Evolutionary conservation across 2,888 invertebrate genomes (phyloP).

Genomic region (Netelia melanura): DNA sequence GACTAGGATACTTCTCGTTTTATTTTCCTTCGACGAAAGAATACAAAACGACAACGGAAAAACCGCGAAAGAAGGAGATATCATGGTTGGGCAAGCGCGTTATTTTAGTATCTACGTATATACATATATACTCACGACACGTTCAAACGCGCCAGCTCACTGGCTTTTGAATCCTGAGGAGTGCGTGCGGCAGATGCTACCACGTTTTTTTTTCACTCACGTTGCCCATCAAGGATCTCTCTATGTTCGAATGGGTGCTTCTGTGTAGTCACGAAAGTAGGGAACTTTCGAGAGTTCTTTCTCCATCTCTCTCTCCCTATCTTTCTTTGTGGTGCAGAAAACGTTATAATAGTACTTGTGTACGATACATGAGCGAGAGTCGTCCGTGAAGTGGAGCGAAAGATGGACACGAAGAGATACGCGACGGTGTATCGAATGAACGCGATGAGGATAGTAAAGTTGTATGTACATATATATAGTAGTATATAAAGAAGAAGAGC

Average conservation of each 20-base stretch:
- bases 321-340: background rate
- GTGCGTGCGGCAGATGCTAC: slow-evolving; percentile 50
- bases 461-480: slow-evolving; percentile 14
- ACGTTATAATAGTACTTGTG: slow-evolving; percentile 44
- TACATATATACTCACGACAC: slow-evolving; percentile 22
- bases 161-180: slow-evolving; percentile 44
- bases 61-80: slow-evolving; percentile 24
- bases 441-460: slow-evolving; percentile 17
- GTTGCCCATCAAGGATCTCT: slow-evolving; percentile 23
- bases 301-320: slow-evolving; percentile 2
- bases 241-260: slow-evolving; percentile 38
- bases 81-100: slow-evolving; percentile 41
- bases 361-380: slow-evolving; percentile 34
- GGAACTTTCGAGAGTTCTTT: slow-evolving; percentile 39
- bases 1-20: slow-evolving; percentile 2
- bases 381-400: slow-evolving; percentile 52
- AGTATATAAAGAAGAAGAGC: slow-evolving; percentile 29
- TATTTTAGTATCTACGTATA: slow-evolving; percentile 18
- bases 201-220: slow-evolving; percentile 25
- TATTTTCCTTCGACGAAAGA: background rate
- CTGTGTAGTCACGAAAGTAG: slow-evolving; percentile 42
- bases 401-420: slow-evolving; percentile 58
- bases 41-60: background rate
- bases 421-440: slow-evolving; percentile 47
- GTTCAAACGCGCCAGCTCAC: slow-evolving; percentile 35